Base-by-base conservation (phyloP, 2,888 invertebrate genomes). In the Cantharis rufa region DNA sequence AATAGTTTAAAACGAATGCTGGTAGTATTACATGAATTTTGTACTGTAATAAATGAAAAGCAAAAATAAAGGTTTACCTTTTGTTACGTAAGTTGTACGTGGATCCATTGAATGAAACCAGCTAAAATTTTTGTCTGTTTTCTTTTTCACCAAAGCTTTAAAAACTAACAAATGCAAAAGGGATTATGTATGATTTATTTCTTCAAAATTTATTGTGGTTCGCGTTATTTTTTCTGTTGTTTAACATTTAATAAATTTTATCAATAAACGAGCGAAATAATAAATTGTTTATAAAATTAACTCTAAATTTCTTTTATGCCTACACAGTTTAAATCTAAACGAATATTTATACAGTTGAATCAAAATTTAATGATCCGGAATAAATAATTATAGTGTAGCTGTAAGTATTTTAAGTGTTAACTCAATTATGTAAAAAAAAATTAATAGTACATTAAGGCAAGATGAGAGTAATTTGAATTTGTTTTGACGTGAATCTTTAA, bases 401-500 rank as follows among this genome's bases (percentile, higher is more conserved):
- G 13, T 32, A 32, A 32, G 13, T 32, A 32, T 32, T 32, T 32
- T 10, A 32, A 32, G 32, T 32, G 32, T 32, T 32, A 32, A 32
- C 32, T 32, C 32, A 32, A 32, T 32, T 32, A 32, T 32, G 32
- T 64, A 68, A 72, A 71, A 71, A n/a, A 77, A 77, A 71, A 62
- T 77, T 73, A 72, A 63, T 62, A 72, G 72, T 76, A 72, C 70
- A 66, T 72, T 66, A 72, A 71, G 69, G 69, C 66, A 63, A 21
- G 72, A 27, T 13, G 77, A 79, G 78, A 77, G 70, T 73, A 80
- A 80, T 79, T 80, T 77, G 78, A 76, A 78, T 80, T 79, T 78
- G 79, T 80, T 80, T 76, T 79, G 79, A 80, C 79, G 81, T 81
- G 80, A 80, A 82, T 83, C 81, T 84, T 83, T 82, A 84, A 84